Base-by-base conservation (phyloP, 2,797 vertebrate species). In the Synaphobranchus kaupii region DNA sequence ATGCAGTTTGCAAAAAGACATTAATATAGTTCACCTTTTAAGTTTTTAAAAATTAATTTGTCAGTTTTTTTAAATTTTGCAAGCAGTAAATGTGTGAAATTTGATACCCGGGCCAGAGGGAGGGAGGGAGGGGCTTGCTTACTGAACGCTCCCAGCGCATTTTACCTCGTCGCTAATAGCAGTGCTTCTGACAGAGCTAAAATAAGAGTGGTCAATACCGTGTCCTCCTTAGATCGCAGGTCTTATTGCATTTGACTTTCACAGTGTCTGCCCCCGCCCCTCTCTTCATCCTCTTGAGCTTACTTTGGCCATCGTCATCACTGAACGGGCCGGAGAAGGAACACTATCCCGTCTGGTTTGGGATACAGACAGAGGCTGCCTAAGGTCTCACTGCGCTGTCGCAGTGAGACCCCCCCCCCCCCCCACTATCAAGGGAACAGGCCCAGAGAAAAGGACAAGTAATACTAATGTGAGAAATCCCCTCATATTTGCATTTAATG, bases 191-290 rank as follows among this genome's bases (percentile, higher is more conserved):
- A 78, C 47, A 13, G 83, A 17, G 58, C 84, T 85, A 88, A 81
- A 88, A 86, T 85, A 85, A 88, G 83, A 82, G 22, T 81, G 73
- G 76, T 88, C 84, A 88, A 88, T 81, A 82, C 58, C 4, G 22
- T 47, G 44, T 81, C 73, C 71, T 81, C 34, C 34, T 88, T 68
- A 85, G 84, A 88, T 85, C 44, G 39, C 15, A 76, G 84, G 84
- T 85, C 73, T 85, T 66, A 81, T 85, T 85, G 47, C 76, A 39
- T 80, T 68, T 85, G 87, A 85, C 87, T 82, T 88, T 85, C 84
- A 83, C 39, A 2, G 71, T 15, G 80, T 63, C 56, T 50, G n/a
- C 25, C 28, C 44, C 9, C 12, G n/a, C 17, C 58, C 48, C 17
- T 28, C 60, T 68, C 80, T 78, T 47, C 86, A 9, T 68, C 60